Conservation (phyloP, 2,113 vertebrate species). For the Calyptomena viridis region DNA sequence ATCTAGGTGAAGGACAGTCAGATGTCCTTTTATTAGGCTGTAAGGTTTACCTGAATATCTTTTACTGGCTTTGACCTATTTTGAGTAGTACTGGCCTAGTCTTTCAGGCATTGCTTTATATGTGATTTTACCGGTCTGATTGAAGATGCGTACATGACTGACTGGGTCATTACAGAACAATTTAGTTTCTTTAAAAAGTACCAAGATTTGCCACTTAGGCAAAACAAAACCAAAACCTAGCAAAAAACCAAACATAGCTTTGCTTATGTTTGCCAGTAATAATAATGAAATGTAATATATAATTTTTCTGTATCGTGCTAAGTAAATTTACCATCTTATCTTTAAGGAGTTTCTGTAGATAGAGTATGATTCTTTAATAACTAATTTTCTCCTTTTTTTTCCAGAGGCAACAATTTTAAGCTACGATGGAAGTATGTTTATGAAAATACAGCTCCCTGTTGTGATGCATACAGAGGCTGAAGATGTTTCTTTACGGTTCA, state of each 20-base stretch:
- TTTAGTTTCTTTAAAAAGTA: not conserved
- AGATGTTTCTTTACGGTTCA: conserved; percentile 92
- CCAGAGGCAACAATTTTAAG: conserved; percentile 95
- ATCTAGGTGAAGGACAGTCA: not conserved
- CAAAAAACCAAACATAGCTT: not conserved
- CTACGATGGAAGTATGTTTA: conserved; percentile 98
- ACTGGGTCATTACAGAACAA: not conserved
- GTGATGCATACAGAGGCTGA: conserved; percentile 98
- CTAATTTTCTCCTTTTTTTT: not conserved
- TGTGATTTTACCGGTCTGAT: not conserved
- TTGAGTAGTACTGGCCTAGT: not conserved
- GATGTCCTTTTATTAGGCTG: not conserved
- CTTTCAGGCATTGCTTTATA: not conserved
- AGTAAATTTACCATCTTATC: not conserved
- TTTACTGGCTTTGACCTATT: not conserved
- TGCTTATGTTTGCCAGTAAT: not conserved
- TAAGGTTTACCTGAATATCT: not conserved
- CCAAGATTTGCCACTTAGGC: not conserved
- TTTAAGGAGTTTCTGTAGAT: not conserved
- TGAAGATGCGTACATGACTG: not conserved
- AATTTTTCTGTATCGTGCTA: not conserved
- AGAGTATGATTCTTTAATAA: not conserved
- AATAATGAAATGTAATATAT: rapidly evolving
- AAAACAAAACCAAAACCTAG: not conserved
- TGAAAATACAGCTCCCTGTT: conserved; percentile 96